Evolutionary conservation across 2,113 vertebrate species (phyloP).

Genomic region (Gambusia affinis): DNA sequence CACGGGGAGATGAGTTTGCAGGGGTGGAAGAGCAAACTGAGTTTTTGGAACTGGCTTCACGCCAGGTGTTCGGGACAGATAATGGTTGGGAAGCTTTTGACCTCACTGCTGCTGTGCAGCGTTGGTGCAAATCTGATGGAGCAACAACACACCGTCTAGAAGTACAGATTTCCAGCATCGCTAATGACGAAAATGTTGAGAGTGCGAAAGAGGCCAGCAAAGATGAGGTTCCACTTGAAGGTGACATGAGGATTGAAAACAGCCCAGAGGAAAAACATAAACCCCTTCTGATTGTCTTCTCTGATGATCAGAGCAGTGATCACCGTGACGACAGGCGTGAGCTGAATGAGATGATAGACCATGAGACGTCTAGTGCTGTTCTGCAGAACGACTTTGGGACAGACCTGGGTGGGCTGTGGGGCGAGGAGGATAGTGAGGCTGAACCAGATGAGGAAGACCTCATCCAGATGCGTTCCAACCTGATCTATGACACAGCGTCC

Average conservation of each 20-base stretch:
- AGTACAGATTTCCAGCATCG: slow-evolving; percentile 88
- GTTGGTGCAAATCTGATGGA: slow-evolving; percentile 84
- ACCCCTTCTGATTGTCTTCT: slow-evolving; percentile 94
- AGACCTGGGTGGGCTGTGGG: slow-evolving; percentile 61
- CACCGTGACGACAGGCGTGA: slow-evolving; percentile 87
- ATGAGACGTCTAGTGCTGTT: slow-evolving; percentile 82
- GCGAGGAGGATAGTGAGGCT: slow-evolving; percentile 60
- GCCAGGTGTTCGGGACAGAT: slow-evolving; percentile 87
- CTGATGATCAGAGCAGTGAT: slow-evolving; percentile 91
- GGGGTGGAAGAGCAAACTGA: slow-evolving; percentile 50
- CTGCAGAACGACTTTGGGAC: slow-evolving; percentile 76
- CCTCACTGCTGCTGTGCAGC: slow-evolving; percentile 85
- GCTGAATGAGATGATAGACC: slow-evolving; percentile 92
- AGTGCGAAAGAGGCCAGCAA: slow-evolving; percentile 62
- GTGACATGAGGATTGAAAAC: slow-evolving; percentile 89
- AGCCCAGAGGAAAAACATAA: slow-evolving; percentile 87
- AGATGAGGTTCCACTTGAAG: slow-evolving; percentile 63
- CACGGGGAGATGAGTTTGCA: slow-evolving; percentile 34
- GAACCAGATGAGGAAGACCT: slow-evolving; percentile 89
- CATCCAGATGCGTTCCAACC: slow-evolving; percentile 94
- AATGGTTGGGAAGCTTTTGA: slow-evolving; percentile 95
- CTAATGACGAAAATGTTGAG: slow-evolving; percentile 34
- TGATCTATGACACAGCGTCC: slow-evolving; percentile 92
- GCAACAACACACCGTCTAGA: slow-evolving; percentile 87
- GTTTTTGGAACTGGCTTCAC: slow-evolving; percentile 84